A percentile compares a stretch with the other conserved stretches of the same genome.
Conservation (phyloP, 1,140 invertebrate species). For the Drosophila novamexicana region DNA sequence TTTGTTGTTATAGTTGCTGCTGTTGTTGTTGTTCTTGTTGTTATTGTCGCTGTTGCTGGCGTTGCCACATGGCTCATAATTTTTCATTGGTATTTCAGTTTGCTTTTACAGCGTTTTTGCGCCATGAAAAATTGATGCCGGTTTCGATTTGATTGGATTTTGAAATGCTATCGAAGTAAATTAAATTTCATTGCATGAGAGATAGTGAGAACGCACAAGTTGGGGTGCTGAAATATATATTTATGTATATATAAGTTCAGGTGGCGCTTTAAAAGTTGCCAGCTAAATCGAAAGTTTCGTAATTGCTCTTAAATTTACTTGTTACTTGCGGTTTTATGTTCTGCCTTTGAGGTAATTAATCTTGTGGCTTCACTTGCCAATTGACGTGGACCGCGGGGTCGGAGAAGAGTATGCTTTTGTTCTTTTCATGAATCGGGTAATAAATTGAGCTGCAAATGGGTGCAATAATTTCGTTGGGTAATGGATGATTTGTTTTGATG, state of each 20-base stretch:
- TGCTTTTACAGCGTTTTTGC: conserved; percentile 20
- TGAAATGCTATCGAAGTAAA: conserved; percentile 66
- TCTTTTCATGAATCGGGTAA: conserved; percentile 13
- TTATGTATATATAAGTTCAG: not conserved
- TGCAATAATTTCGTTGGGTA: conserved; percentile 28
- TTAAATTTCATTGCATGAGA: conserved; percentile 50
- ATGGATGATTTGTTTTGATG: conserved; percentile 28
- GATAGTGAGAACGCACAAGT: no score
- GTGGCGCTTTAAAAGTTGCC: conserved; percentile 5
- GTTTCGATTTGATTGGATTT: conserved; percentile 74
- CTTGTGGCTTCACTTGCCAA: conserved; percentile 2
- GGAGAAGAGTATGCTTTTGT: not conserved
- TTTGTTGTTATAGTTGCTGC: conserved; percentile 1
- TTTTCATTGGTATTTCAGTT: conserved; percentile 70
- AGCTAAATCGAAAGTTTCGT: conserved; percentile 11
- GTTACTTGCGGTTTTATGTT: conserved; percentile 19
- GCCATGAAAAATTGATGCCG: conserved; percentile 69
- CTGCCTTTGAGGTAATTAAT: conserved; percentile 39
- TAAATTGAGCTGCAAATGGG: conserved; percentile 38
- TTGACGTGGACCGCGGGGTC: not conserved
- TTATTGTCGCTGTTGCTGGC: conserved; percentile 17
- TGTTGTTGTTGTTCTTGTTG: no score
- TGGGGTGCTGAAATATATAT: no score
- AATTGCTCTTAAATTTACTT: conserved; percentile 54
- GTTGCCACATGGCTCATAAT: conserved; percentile 74